Evolutionary conservation across 2,797 vertebrate genomes (phyloP).

Genomic region (Malurus leucopterus): DNA sequence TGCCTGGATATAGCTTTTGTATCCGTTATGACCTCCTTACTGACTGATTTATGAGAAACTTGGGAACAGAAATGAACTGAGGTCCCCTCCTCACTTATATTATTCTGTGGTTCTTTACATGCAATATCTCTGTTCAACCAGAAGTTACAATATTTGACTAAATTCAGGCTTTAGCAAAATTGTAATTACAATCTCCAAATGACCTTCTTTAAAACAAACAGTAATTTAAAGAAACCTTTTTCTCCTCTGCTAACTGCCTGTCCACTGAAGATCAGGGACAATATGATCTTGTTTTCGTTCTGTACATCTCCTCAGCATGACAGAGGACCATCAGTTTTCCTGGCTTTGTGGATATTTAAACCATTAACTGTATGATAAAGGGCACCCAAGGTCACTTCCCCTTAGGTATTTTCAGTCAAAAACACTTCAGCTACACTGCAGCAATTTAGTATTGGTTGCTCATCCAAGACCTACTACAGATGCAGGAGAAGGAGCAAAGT

Average conservation of each 20-base stretch:
- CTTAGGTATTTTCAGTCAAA: background rate
- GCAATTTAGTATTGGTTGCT: background rate
- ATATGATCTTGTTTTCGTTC: background rate
- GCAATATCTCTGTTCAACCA: background rate
- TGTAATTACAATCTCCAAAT: background rate
- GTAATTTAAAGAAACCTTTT: background rate
- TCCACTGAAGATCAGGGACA: background rate
- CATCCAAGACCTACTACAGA: background rate
- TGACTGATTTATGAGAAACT: background rate
- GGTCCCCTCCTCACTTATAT: background rate
- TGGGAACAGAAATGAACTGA: background rate
- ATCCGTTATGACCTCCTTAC: background rate
- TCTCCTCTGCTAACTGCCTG: background rate
- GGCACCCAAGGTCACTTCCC: background rate
- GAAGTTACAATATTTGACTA: background rate
- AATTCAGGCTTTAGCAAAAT: background rate
- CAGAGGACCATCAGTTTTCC: background rate
- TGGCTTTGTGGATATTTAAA: background rate
- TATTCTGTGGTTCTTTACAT: background rate
- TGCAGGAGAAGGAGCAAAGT: background rate
- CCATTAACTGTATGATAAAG: background rate
- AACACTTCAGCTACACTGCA: background rate
- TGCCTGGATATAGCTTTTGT: background rate
- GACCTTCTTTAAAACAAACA: background rate
- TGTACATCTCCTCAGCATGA: rapidly evolving